Conservation (phyloP, 2,888 invertebrate genomes). For the Tortricodes alternella region DNA sequence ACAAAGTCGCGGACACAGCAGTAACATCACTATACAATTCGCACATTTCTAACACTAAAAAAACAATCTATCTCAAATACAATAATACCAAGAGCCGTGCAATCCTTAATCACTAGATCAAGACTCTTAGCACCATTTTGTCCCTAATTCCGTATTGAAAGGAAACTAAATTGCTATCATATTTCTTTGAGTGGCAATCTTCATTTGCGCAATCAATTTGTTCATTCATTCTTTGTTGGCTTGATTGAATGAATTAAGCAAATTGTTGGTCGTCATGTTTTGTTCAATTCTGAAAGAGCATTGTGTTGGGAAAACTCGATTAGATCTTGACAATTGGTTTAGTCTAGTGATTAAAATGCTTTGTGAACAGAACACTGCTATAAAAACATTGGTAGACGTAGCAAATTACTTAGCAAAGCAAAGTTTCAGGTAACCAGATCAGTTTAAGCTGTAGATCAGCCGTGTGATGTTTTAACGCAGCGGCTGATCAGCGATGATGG, state of each 20-base stretch:
- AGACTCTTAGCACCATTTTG: slow-evolving; percentile 31
- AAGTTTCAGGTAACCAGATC: too few species aligned
- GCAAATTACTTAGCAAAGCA: too few species aligned
- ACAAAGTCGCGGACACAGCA: too few species aligned
- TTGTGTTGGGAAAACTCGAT: slow-evolving; percentile 1
- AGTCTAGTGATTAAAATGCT: not conserved
- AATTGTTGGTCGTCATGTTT: slow-evolving; percentile 15
- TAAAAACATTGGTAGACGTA: too few species aligned
- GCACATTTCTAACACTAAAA: too few species aligned
- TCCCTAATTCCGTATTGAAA: slow-evolving; percentile 27
- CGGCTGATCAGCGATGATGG: too few species aligned
- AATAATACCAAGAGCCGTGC: slow-evolving; percentile 5
- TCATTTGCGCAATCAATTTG: slow-evolving; percentile 24
- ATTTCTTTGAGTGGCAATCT: slow-evolving; percentile 30
- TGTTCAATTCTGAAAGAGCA: slow-evolving; percentile 4
- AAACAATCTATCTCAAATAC: slow-evolving; percentile 13
- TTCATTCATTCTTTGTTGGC: slow-evolving; percentile 19
- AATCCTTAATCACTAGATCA: slow-evolving; percentile 27
- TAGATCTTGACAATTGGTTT: not conserved
- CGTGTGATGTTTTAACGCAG: too few species aligned
- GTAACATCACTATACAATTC: too few species aligned
- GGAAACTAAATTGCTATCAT: slow-evolving; percentile 27
- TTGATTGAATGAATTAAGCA: slow-evolving; percentile 24
- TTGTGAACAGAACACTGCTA: too few species aligned
- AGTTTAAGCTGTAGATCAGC: too few species aligned